Evolutionary conservation across 1,140 invertebrate species (phyloP).

Genomic region (Penaeus chinensis): DNA sequence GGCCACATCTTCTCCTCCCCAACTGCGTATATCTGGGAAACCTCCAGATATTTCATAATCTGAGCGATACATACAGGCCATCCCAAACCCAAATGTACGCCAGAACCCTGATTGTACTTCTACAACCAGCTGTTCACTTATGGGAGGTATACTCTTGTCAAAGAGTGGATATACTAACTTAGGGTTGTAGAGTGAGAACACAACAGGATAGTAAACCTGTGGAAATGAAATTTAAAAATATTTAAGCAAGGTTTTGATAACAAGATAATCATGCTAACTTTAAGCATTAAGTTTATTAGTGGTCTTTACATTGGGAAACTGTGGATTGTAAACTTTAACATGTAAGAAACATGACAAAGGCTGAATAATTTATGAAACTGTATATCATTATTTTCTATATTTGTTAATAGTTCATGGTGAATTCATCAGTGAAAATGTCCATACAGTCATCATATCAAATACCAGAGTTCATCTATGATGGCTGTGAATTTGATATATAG

Average conservation of each 20-base stretch:
- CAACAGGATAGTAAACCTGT: constrained; percentile 49
- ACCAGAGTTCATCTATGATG: too few relatives aligned
- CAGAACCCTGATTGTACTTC: constrained; percentile 39
- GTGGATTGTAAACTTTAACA: too few relatives aligned
- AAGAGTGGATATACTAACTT: constrained; percentile 43
- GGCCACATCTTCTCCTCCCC: constrained; percentile 45
- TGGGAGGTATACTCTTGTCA: constrained; percentile 13
- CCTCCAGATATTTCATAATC: constrained; percentile 34
- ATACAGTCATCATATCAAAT: too few relatives aligned
- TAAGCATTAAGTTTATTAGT: too few relatives aligned
- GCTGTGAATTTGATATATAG: too few relatives aligned
- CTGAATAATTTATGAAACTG: too few relatives aligned
- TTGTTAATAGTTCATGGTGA: too few relatives aligned
- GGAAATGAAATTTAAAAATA: neutral
- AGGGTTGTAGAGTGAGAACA: constrained; percentile 49
- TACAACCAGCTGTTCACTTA: constrained; percentile 23
- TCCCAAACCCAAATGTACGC: constrained; percentile 38
- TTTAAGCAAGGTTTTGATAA: neutral
- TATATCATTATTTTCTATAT: too few relatives aligned
- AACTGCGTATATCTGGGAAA: constrained; percentile 28
- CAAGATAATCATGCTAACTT: too few relatives aligned
- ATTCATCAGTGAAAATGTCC: too few relatives aligned
- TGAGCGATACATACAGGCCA: constrained; percentile 19
- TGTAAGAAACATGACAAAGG: too few relatives aligned
- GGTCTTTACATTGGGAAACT: too few relatives aligned